Conservation (phyloP, 2,113 vertebrate species). For the Furnarius figulus region DNA sequence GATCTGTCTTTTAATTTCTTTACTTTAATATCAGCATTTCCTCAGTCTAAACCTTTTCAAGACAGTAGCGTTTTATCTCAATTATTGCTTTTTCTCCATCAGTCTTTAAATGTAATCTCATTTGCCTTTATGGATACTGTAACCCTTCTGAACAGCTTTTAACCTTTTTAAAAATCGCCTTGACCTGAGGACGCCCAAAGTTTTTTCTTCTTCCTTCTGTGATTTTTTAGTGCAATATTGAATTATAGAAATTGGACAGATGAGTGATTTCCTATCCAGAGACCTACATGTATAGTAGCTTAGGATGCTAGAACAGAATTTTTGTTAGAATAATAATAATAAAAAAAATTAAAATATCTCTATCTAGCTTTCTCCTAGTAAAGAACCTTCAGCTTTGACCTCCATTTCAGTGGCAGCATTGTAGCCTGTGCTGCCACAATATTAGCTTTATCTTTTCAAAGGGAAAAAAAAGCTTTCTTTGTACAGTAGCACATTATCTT, state of each 20-base stretch:
- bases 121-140: slow-evolving; percentile 82
- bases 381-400: slow-evolving; percentile 82
- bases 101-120: slow-evolving; percentile 84
- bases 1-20: slow-evolving; percentile 71
- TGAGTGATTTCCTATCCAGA: slow-evolving; percentile 51
- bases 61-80: slow-evolving; percentile 78
- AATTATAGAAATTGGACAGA: slow-evolving; percentile 73
- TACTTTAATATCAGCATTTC: slow-evolving; percentile 67
- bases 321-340: slow-evolving; percentile 49
- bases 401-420: slow-evolving; percentile 70
- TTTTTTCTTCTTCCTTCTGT: slow-evolving; percentile 63
- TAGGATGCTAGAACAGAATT: slow-evolving; percentile 40
- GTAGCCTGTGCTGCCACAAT: slow-evolving; percentile 63
- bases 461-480: slow-evolving; percentile 68
- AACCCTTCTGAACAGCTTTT: slow-evolving; percentile 86
- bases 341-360: slow-evolving; percentile 62
- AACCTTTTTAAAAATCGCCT: slow-evolving; percentile 83
- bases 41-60: slow-evolving; percentile 70
- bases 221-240: slow-evolving; percentile 72
- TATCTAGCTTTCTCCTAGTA: slow-evolving; percentile 51
- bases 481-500: slow-evolving; percentile 73
- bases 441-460: slow-evolving; percentile 72
- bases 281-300: background rate
- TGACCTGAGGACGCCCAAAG: slow-evolving; percentile 80
- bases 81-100: slow-evolving; percentile 81